Evolutionary conservation across 2,888 invertebrate species (phyloP).

Genomic region (Callimorpha dominula): DNA sequence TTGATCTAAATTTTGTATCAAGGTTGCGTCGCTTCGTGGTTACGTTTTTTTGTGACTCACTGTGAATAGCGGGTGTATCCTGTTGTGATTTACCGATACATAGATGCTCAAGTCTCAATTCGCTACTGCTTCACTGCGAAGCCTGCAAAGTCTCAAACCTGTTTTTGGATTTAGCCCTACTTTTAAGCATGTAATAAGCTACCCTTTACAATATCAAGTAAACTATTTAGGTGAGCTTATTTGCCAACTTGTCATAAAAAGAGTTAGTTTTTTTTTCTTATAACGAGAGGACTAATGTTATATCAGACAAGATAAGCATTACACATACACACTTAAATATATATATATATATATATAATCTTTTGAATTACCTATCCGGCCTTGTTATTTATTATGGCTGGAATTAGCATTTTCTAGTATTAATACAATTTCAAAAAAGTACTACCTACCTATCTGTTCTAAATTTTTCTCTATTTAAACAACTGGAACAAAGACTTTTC

Average conservation of each 20-base stretch:
- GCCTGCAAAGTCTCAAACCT: neutral
- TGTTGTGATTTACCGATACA: neutral
- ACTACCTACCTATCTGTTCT: no score
- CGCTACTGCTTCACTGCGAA: neutral
- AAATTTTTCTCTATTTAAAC: neutral
- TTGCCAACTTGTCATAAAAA: no score
- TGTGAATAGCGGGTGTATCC: neutral
- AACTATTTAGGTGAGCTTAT: neutral
- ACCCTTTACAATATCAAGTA: neutral
- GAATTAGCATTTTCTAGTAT: no score
- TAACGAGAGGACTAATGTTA: no score
- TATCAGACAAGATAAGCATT: no score
- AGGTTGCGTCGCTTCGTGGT: neutral
- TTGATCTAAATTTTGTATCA: constrained; percentile 18
- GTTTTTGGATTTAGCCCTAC: neutral
- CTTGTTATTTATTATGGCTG: no score
- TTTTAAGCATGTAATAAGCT: neutral
- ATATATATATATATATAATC: no score
- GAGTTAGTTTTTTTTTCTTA: no score
- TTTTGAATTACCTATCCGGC: no score
- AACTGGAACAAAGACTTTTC: constrained; percentile 33
- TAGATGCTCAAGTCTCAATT: neutral
- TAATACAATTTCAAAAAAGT: no score
- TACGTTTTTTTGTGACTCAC: neutral
- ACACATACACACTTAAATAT: no score